Conservation (phyloP, 2,888 invertebrate species). For the Eilema sororculum region DNA sequence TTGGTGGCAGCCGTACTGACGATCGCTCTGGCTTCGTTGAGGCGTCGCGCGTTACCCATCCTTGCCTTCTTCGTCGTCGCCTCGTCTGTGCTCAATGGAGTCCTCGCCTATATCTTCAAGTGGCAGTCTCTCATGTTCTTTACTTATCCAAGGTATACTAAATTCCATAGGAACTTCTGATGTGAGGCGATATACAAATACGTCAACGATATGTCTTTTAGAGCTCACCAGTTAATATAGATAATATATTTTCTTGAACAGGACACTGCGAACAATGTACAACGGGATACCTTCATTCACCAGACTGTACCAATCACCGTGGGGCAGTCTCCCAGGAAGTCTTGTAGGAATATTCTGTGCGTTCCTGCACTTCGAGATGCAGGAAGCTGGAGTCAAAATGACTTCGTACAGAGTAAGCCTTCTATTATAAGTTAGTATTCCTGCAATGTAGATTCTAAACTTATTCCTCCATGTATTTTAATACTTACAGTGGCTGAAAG, state of each 20-base stretch:
- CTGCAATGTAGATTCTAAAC: neutral
- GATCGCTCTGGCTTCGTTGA: conserved; percentile 52
- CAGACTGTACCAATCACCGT: conserved; percentile 59
- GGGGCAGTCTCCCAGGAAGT: conserved; percentile 63
- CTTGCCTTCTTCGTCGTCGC: conserved; percentile 49
- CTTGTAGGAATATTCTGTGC: conserved; percentile 57
- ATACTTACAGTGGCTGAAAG: conserved; percentile 48
- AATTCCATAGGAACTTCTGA: neutral
- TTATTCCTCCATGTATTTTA: neutral
- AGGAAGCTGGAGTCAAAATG: conserved; percentile 51
- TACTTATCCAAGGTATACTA: conserved; percentile 60
- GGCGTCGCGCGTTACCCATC: conserved; percentile 47
- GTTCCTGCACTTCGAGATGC: conserved; percentile 54
- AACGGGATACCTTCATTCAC: conserved; percentile 57
- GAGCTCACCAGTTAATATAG: neutral
- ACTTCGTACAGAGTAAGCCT: conserved; percentile 42
- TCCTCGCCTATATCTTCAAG: conserved; percentile 59
- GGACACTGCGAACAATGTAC: conserved; percentile 56
- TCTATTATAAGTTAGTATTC: neutral
- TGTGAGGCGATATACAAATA: too few species aligned
- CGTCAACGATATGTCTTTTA: too few species aligned
- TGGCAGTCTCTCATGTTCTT: conserved; percentile 64
- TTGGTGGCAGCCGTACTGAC: conserved; percentile 56
- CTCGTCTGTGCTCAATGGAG: conserved; percentile 57
- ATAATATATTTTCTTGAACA: conserved; percentile 21